These are phyloP conservation scores for Mesaphorura yosii DNA, from an alignment of 1,140 invertebrate genomes.

Conservation along the genomic window DNA sequence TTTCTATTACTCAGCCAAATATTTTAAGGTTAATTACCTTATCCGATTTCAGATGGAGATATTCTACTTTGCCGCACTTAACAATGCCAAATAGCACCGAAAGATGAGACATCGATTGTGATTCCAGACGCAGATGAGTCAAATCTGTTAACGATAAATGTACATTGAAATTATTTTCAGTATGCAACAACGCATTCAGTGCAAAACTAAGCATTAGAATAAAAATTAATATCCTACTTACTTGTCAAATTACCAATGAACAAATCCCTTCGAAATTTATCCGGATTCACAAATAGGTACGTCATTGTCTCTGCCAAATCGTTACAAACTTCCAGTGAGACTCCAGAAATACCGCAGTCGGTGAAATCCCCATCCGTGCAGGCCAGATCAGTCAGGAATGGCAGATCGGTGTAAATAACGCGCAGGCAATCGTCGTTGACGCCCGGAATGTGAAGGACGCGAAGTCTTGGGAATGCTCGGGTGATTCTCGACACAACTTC, in stretches of 20 bases:
- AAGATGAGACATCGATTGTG: not conserved
- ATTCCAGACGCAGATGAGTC: not conserved
- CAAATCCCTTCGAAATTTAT: conserved; percentile 9
- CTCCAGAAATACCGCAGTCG: conserved; percentile 6
- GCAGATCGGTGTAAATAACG: conserved; percentile 11
- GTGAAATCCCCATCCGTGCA: conserved; percentile 2
- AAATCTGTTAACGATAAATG: too few relatives aligned
- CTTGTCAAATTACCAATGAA: conserved; percentile 10
- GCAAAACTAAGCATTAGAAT: too few relatives aligned
- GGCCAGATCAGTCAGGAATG: conserved; percentile 4
- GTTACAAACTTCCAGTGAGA: conserved; percentile 8
- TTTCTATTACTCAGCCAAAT: too few relatives aligned
- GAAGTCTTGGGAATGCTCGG: conserved; percentile 4
- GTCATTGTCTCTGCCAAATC: conserved; percentile 14
- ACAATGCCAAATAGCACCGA: not conserved
- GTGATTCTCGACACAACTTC: not conserved
- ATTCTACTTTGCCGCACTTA: too few relatives aligned
- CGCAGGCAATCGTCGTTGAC: conserved; percentile 10
- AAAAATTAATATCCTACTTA: not conserved
- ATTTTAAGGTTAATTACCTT: too few relatives aligned
- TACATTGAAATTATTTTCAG: too few relatives aligned
- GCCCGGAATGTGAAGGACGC: not conserved
- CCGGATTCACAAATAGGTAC: conserved; percentile 6
- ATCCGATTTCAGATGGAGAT: too few relatives aligned
- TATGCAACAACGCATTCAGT: too few relatives aligned